Evolutionary conservation across 2,888 invertebrate species (phyloP).

Genomic region (Ectemnius lituratus): DNA sequence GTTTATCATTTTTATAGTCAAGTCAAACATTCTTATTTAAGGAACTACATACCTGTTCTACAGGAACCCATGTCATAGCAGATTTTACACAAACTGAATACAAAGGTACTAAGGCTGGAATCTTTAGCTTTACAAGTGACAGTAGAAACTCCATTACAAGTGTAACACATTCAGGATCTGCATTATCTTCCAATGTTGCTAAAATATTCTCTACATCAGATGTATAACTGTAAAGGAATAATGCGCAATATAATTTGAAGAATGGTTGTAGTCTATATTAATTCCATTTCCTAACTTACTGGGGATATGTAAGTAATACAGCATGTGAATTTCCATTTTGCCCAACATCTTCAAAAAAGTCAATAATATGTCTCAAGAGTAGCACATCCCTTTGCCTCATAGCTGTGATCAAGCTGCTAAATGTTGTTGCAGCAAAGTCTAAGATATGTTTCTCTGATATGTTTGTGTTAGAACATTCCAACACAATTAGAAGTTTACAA

Average conservation of each 20-base stretch:
- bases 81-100: slow-evolving; percentile 77
- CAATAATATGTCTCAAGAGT: slow-evolving; percentile 79
- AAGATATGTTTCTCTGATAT: slow-evolving; percentile 78
- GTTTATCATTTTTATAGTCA: background rate
- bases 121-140: slow-evolving; percentile 77
- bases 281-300: slow-evolving; percentile 55
- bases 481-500: slow-evolving; percentile 80
- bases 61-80: slow-evolving; percentile 79
- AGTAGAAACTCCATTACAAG: slow-evolving; percentile 79
- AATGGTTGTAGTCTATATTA: background rate
- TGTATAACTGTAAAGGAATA: slow-evolving; percentile 68
- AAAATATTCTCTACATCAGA: slow-evolving; percentile 76
- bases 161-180: slow-evolving; percentile 78
- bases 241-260: background rate
- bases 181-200: slow-evolving; percentile 68
- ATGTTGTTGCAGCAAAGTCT: slow-evolving; percentile 79
- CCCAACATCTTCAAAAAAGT: slow-evolving; percentile 80
- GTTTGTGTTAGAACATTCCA: slow-evolving; percentile 79
- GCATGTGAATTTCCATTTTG: slow-evolving; percentile 72
- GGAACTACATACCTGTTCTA: slow-evolving; percentile 69
- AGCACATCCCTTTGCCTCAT: slow-evolving; percentile 77
- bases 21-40: background rate
- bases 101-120: slow-evolving; percentile 73
- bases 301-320: slow-evolving; percentile 69
- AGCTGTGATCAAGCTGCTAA: slow-evolving; percentile 78